These are phyloP conservation scores for Cephus sareptanus DNA, from an alignment of 2,888 invertebrate species.

Conservation along the genomic window DNA sequence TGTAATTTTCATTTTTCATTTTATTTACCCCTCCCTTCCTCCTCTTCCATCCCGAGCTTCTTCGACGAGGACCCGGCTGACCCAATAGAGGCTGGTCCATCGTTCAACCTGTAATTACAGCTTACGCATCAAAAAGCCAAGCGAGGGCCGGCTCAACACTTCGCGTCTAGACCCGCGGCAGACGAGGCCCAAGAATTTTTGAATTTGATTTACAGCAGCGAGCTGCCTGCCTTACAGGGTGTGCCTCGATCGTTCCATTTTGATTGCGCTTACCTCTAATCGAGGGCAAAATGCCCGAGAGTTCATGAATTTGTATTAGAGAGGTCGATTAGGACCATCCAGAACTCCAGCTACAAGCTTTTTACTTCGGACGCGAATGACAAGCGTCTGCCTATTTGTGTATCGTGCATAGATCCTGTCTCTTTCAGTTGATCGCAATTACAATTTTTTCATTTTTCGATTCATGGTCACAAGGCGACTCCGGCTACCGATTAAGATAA, in stretches of 20 bases:
- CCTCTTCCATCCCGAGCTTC: constrained; percentile 7
- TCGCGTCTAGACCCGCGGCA: constrained; percentile 34
- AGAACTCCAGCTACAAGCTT: not conserved
- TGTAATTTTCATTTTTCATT: not conserved
- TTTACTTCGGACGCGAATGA: not conserved
- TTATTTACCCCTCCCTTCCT: constrained; percentile 30
- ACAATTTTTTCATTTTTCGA: not conserved
- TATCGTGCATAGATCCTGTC: not conserved
- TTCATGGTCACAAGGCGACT: too few relatives aligned
- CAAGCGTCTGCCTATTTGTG: not conserved
- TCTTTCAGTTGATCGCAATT: not conserved
- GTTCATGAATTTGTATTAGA: constrained; percentile 65
- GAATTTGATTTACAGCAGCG: constrained; percentile 61
- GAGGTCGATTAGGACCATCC: constrained; percentile 13
- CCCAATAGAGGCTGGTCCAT: constrained; percentile 15
- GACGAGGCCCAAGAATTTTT: constrained; percentile 45
- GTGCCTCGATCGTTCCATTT: constrained; percentile 41
- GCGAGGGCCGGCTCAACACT: constrained; percentile 2
- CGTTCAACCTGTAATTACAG: constrained; percentile 9
- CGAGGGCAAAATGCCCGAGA: constrained; percentile 55
- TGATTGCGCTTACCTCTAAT: constrained; percentile 63
- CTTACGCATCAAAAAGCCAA: not conserved
- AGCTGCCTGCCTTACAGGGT: constrained; percentile 22
- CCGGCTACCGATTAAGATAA: too few relatives aligned
- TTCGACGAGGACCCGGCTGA: constrained; percentile 26